Evolutionary conservation across 2,888 invertebrate species (phyloP), one percentile per base, ranked within the genome.

Genomic region (Thera britannica): DNA sequence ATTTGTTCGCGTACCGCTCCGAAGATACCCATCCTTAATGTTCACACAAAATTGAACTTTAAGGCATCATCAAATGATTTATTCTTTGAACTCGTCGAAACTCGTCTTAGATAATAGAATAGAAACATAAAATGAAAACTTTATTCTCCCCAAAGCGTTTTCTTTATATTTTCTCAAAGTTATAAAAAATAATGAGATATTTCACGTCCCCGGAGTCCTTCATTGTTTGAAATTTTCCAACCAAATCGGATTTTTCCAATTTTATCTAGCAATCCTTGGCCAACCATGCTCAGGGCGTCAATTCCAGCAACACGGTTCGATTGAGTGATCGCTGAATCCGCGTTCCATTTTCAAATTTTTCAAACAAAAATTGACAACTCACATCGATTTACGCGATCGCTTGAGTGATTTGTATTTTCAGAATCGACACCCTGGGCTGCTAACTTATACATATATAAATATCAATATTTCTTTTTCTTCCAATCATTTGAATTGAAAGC

Each of bases 171-270:
- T 73, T 86, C 82, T 80, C 77, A 76, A 81, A 85, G 88, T 84
- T 85, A 83, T 90, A 88, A 90, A 90, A 88, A 86, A 86, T 88
- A 88, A 90, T 86, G 88, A 89, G 86, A 79, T 88, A 88, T 87
- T 89, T 86, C 85, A 88, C 87, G 80, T 86, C 81, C 80, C 80
- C 79, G 74, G 83, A 82, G 81, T 77, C 79, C 82, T 78, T 80
- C 80, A 83, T 85, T 86, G 84, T 86, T 83, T 79, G 74, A 80
- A 82, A 75, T 81, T 83, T 79, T 70, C 75, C 75, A 76, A 79
- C 78, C 48, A 44, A 69, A 66, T 48, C 64, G 51, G 63, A 49
- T 58, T 64, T 41, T n/a, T 11, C 78, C 80, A 79, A 78, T 70
- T 77, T 68, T 76, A 75, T 65, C 65, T 68, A 66, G 65, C 70